Evolutionary conservation across 1,140 invertebrate genomes (phyloP).

Genomic region (Saxidomus purpurata): DNA sequence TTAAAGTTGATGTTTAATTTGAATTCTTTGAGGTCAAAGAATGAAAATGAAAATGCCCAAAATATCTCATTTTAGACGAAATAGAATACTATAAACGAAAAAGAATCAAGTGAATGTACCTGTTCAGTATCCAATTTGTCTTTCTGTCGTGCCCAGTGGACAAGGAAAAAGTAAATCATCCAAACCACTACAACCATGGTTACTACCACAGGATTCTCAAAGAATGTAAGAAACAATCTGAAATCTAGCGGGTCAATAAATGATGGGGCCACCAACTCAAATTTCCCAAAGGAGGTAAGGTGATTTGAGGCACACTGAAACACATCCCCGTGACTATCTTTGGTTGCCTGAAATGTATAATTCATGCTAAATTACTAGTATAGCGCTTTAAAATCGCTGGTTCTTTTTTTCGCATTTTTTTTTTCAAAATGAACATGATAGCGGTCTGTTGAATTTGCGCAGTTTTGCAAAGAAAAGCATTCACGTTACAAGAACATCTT

Average conservation of each 20-base stretch:
- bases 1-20: no score
- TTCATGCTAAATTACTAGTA: no score
- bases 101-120: background rate
- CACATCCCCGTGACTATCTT: background rate
- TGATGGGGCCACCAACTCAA: slow-evolving; percentile 57
- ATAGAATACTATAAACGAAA: no score
- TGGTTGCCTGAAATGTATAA: background rate
- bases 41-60: no score
- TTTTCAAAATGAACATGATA: no score
- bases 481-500: no score
- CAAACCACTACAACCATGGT: slow-evolving; percentile 62
- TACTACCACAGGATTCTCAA: slow-evolving; percentile 72
- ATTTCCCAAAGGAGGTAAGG: slow-evolving; percentile 55
- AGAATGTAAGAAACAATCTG: slow-evolving; percentile 55
- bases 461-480: no score
- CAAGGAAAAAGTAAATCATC: slow-evolving; percentile 66
- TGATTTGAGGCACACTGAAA: slow-evolving; percentile 64
- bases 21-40: no score
- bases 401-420: no score
- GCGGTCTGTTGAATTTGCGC: no score
- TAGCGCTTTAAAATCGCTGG: no score
- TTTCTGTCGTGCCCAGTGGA: slow-evolving; percentile 57
- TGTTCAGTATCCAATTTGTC: slow-evolving; percentile 54
- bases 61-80: no score
- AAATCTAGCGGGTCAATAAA: slow-evolving; percentile 57